These are phyloP conservation scores for Idaea dimidiata DNA, from an alignment of 2,888 invertebrate species.

Conservation along the genomic window DNA sequence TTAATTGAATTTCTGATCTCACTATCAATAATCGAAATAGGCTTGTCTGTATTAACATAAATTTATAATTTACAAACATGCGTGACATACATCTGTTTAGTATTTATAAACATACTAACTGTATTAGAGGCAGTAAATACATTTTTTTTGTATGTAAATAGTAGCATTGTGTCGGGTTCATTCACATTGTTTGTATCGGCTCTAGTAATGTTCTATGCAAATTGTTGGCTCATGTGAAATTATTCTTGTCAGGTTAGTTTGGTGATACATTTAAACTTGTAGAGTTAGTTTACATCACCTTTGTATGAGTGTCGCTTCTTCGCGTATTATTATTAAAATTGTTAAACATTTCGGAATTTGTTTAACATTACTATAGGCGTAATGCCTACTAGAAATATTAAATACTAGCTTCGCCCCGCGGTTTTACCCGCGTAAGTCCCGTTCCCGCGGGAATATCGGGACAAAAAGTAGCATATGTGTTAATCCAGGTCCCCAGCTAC, in stretches of 20 bases:
- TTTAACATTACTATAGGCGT: too few species aligned
- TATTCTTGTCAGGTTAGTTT: conserved; percentile 41
- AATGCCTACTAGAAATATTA: too few species aligned
- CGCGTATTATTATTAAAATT: neutral
- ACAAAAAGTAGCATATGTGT: too few species aligned
- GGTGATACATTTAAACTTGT: conserved; percentile 30
- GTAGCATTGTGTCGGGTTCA: conserved; percentile 54
- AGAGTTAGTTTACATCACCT: conserved; percentile 21
- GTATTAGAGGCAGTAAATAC: conserved; percentile 37
- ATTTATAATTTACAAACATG: conserved; percentile 21
- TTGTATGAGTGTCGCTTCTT: conserved; percentile 15
- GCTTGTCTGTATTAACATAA: conserved; percentile 10
- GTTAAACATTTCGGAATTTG: too few species aligned
- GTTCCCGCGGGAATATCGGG: too few species aligned
- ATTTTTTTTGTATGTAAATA: conserved; percentile 53
- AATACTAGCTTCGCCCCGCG: too few species aligned
- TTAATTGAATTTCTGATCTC: neutral
- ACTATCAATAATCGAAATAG: neutral
- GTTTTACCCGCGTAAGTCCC: too few species aligned
- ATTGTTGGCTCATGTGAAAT: conserved; percentile 38
- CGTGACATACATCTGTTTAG: conserved; percentile 21
- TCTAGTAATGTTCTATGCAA: conserved; percentile 28
- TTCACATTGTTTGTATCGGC: conserved; percentile 49
- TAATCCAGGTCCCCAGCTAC: too few species aligned
- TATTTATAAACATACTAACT: conserved; percentile 45